Evolutionary conservation across 2,888 invertebrate genomes (phyloP), one percentile per base, ranked within the genome.

Genomic region (Hypena proboscidalis): DNA sequence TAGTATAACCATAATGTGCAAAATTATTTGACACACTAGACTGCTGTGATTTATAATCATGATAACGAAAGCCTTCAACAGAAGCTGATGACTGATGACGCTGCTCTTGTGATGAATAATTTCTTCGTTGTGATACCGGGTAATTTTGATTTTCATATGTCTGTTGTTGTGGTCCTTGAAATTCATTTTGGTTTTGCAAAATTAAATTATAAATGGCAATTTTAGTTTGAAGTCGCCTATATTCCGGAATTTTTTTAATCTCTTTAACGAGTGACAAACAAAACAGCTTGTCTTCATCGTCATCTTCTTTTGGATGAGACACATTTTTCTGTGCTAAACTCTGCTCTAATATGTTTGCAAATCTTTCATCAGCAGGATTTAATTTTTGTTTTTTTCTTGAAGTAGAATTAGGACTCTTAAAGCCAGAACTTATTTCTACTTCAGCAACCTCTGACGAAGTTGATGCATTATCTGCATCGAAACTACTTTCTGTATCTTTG

Each of bases 201-300:
- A 53, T 44, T 53, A 53, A 53, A 53, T 53, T 53, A 42, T 49
- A 45, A 45, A 53, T 53, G 34, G n/a, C 42, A 45, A 45, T 45
- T 45, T 46, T 29, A 32, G 39, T 35, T 3, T 43, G 33, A 46
- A 50, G 43, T 29, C 50, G 46, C 23, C 35, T 42, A 46, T 43
- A 37, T 50, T 54, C 47, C 34, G 46, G 19, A 1, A 43, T 36
- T 51, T 51, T 50, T 43, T 51, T 36, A 23, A 51, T 44, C 23
- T 53, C 38, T 36, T 40, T 48, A 44, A 48, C 44, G 13, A 48
- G 30, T 34, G 52, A 53, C 23, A 53, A 40, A 44, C 52, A 48
- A 53, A 53, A 48, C 30, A 47, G 27, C 38, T 46, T 47, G 34
- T 47, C 52, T 31, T 26, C 13, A 13, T 46, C 42, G 31, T 50